Base-by-base conservation (phyloP, 1,140 invertebrate species). In the Papilio polyxenes region DNA sequence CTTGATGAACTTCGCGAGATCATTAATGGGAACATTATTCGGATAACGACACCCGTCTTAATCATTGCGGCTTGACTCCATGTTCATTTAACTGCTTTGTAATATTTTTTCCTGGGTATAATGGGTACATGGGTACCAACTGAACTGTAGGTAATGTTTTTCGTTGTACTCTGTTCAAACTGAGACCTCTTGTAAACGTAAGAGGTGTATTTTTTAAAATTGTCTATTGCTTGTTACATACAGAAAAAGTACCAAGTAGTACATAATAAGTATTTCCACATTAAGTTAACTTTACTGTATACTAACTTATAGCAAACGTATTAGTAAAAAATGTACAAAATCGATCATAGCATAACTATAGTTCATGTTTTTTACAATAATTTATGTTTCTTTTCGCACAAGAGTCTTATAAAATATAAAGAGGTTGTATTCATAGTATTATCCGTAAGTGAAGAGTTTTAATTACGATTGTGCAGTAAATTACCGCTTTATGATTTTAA, bases 11-110 rank as follows among this genome's bases (percentile, higher is more conserved):
- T 90, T 87, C 84, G 87, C 88, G 84, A 88, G 88, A 85, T 87
- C 87, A 83, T 87, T 93, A 93, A 93, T 92, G 89, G 85, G 81
- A 80, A 80, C 87, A 88, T 92, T 90, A 91, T 90, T 91, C 89
- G 87, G 83, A 79, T 82, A 85, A 84, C 80, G 87, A 85, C 84
- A 80, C 78, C 40, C 51, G 76, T 13, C 11, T 48, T 77, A 72
- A 77, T 77, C n/a, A 80, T 85, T 87, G 86, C 90, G 83, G 88
- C 37, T 59, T n/a, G 15, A 59, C 40, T 82, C 83, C 84, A 83
- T 51, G 85, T 85, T 83, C 82, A 79, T 82, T 81, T 75, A 80
- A 83, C 74, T 86, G 79, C 80, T 65, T 49, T 31, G 51, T 80
- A 48, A 65, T 48, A 6, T 6, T 37, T 23, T 37, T 37, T 40